Conservation (phyloP, 2,888 invertebrate species). For the Argyra leucocephala region DNA sequence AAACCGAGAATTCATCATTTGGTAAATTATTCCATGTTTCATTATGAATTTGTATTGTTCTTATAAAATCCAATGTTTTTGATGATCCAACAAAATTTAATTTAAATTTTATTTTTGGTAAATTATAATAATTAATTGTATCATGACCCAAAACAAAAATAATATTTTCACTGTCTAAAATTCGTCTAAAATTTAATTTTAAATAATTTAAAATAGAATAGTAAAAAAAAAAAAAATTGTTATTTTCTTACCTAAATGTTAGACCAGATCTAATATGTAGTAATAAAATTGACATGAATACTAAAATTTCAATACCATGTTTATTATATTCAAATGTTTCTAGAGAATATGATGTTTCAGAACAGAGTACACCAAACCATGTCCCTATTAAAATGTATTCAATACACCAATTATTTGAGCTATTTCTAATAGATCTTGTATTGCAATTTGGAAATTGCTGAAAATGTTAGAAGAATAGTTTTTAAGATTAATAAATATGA, state of each 20-base stretch:
- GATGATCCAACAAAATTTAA: slow-evolving; percentile 30
- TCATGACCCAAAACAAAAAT: slow-evolving; percentile 31
- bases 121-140: slow-evolving; percentile 20
- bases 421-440: no score
- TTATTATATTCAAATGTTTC: slow-evolving; percentile 18
- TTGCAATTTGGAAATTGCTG: slow-evolving; percentile 31
- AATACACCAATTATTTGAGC: slow-evolving; percentile 27
- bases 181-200: slow-evolving; percentile 25
- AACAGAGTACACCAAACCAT: slow-evolving; percentile 29
- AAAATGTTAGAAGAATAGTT: no score
- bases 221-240: background rate
- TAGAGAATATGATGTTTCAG: slow-evolving; percentile 20
- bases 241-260: slow-evolving; percentile 27
- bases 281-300: slow-evolving; percentile 30
- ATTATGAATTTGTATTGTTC: background rate
- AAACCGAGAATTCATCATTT: slow-evolving; percentile 27
- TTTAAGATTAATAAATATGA: no score
- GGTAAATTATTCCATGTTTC: slow-evolving; percentile 23
- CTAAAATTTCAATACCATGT: slow-evolving; percentile 28
- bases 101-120: slow-evolving; percentile 25
- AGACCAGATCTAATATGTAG: slow-evolving; percentile 26
- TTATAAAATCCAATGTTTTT: slow-evolving; percentile 17
- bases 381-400: slow-evolving; percentile 30
- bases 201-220: background rate
- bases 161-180: slow-evolving; percentile 27